Conservation (phyloP, 2,888 invertebrate species). For the Netelia inedita region DNA sequence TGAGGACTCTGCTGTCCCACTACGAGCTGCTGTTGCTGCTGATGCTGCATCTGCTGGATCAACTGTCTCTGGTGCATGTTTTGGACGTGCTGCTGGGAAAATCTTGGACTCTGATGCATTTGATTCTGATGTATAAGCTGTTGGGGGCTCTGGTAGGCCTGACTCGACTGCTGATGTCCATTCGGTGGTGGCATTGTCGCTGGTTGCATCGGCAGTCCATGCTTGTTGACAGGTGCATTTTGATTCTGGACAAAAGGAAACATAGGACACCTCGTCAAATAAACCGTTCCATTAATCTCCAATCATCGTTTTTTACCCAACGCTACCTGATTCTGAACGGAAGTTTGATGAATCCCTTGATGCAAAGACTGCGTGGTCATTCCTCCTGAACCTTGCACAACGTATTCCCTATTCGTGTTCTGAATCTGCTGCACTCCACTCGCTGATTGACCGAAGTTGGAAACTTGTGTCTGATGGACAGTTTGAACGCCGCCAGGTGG, state of each 20-base stretch:
- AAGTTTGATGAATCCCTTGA: conserved; percentile 77
- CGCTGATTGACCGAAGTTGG: conserved; percentile 78
- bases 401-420: conserved; percentile 79
- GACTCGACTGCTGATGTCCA: conserved; percentile 71
- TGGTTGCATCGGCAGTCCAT: conserved; percentile 78
- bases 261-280: not conserved
- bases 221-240: conserved; percentile 77
- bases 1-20: conserved; percentile 75
- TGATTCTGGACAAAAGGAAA: conserved; percentile 70
- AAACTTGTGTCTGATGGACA: conserved; percentile 82
- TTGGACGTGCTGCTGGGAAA: conserved; percentile 82
- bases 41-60: conserved; percentile 85
- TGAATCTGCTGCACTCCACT: conserved; percentile 77
- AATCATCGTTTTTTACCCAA: too few species aligned
- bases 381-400: conserved; percentile 75
- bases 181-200: conserved; percentile 60
- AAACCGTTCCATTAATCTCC: not conserved
- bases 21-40: conserved; percentile 83
- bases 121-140: conserved; percentile 81
- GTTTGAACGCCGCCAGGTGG: conserved; percentile 82
- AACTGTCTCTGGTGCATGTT: conserved; percentile 83
- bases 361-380: conserved; percentile 77
- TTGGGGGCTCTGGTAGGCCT: conserved; percentile 80
- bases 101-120: conserved; percentile 80
- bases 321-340: conserved; percentile 74